Base-by-base conservation (phyloP, 2,797 vertebrate genomes). In the Urosaurus nigricauda region DNA sequence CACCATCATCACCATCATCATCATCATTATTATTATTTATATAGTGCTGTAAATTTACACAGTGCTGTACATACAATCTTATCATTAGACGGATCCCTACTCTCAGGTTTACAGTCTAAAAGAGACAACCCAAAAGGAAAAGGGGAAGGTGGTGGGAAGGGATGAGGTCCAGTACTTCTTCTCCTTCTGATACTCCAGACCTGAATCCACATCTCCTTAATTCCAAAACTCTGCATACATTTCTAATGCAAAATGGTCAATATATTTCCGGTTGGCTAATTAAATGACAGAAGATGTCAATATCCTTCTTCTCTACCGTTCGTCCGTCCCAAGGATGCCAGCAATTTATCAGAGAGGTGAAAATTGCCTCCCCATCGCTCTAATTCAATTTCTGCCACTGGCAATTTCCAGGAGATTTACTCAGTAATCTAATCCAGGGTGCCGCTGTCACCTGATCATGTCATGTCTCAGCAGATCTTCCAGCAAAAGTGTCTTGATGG, bases 371-470 rank as follows among this genome's bases (percentile, higher is more conserved):
- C 60, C 80, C 12, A 16, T 79, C 56, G 2, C 17, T 85, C 56
- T 93, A 78, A 89, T 91, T 91, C 89, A 82, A 93, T 94, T 83
- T 89, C 29, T 51, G 90, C 84, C 43, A 37, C 79, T 86, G 68
- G 63, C 14, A 53, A 24, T 91, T 93, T 91, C 78, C 71, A 83
- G 80, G 88, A 86, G 80, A 79, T 88, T 91, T 94, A 84, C 63
- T 43, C 58, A 65, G 84, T 78, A 92, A 92, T 89, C 86, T 79
- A 80, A 88, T 89, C 82, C 79, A 79, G 35, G 91, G 37, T 86
- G 21, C 91, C 9, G 32, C 70, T 43, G 85, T 65, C 40, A 70
- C 32, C 86, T 82, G 91, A 87, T 90, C 0, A 0, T 86, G 60
- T 88, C 81, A n/a, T 9, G 2, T 70, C 91, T 87, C 58, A 0